Evolutionary conservation across 2,113 vertebrate genomes (phyloP).

Genomic region (Myocastor coypus): DNA sequence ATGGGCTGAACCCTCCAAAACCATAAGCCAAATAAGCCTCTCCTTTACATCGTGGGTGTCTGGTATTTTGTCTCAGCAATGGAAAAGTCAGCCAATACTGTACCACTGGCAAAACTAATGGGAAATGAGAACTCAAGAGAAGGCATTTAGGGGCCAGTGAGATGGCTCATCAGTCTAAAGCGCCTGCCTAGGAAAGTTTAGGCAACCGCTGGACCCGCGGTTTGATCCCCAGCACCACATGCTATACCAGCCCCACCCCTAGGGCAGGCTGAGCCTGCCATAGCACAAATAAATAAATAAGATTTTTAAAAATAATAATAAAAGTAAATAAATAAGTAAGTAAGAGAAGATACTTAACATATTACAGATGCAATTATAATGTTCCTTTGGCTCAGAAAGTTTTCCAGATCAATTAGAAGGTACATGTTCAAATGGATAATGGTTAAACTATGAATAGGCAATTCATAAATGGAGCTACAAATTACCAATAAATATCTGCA

Average conservation of each 20-base stretch:
- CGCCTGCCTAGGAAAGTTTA: too few species aligned
- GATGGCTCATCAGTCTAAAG: too few species aligned
- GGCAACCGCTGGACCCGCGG: too few species aligned
- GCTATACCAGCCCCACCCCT: too few species aligned
- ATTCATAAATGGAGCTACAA: constrained; percentile 26
- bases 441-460: background rate
- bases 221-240: too few species aligned
- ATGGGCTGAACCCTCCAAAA: background rate
- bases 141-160: too few species aligned
- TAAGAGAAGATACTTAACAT: background rate
- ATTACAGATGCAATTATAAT: background rate
- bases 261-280: too few species aligned
- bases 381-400: background rate
- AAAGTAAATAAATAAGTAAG: too few species aligned
- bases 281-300: too few species aligned
- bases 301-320: too few species aligned
- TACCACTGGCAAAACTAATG: background rate
- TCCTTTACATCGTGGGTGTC: background rate
- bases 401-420: constrained; percentile 35
- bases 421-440: background rate
- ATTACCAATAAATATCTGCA: background rate
- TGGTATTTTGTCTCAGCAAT: background rate
- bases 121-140: background rate
- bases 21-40: background rate
- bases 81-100: background rate